Base-by-base conservation (phyloP, 2,113 vertebrate genomes). In the Rhinopomastus cyanomelas region DNA sequence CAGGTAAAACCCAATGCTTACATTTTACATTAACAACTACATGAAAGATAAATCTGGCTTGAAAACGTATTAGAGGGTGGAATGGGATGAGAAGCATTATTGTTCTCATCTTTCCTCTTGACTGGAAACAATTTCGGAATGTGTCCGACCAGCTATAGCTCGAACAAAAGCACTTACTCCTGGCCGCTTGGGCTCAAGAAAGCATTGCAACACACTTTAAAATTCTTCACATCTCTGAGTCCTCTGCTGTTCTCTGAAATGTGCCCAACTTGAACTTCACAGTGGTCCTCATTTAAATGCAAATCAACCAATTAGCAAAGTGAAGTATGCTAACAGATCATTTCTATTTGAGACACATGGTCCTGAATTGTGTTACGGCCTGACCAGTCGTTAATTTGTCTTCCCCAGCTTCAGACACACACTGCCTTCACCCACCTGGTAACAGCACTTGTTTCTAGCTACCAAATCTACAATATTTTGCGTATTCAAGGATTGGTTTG, bases 281-380 rank as follows among this genome's bases (percentile, higher is more conserved):
- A 81, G 93, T 59, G 82, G 85, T 91, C 79, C 56, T 81, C 36
- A 91, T 94, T 91, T 92, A 88, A 91, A 96, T 92, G 94, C 39
- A 94, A 94, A 94, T 78, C 30, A 89, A 60, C 25, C 16, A 81
- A 94, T 92, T 92, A 95, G 88, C 88, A 94, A 91, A 88, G 93
- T 78, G 91, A 91, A 93, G 80, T 61, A 93, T 48, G 11, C 68
- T 87, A 94, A 76, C 72, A 88, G 79, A 69, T 80, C 85, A 87
- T 89, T 67, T 82, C 68, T 81, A 82, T 71, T 85, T 81, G 79
- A 92, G 76, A 81, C 46, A 55, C 36, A 83, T 71, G 57, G 76
- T 85, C 69, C 32, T 71, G 53, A 71, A 92, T 89, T 71, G 32
- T 75, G 57, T 77, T 86, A 61, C 65, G 52, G 65, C 11, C 67